Evolutionary conservation across 2,797 vertebrate species (phyloP).

Genomic region (Myotis planiceps): DNA sequence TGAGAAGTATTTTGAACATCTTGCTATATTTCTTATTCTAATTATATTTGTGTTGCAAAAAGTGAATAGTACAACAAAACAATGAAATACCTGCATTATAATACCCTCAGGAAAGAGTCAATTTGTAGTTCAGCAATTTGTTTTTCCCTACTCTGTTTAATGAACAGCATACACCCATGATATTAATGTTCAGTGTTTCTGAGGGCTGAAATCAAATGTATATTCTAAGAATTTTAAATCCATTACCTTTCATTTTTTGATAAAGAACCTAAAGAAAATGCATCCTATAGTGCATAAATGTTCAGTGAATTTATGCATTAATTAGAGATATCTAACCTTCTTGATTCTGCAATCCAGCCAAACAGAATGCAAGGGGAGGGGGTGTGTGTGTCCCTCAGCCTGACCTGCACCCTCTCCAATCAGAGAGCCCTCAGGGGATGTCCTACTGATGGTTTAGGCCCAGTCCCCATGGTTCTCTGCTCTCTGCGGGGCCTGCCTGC

Average conservation of each 20-base stretch:
- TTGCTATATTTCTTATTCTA: not conserved
- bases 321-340: not conserved
- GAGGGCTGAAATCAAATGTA: not conserved
- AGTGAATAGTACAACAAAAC: not conserved
- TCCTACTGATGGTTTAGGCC: no score
- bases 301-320: not conserved
- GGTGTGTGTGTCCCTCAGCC: no score
- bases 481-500: no score
- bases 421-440: no score
- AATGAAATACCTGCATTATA: not conserved
- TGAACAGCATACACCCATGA: not conserved
- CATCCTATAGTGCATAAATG: not conserved
- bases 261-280: not conserved
- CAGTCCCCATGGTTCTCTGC: no score
- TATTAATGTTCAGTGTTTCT: not conserved
- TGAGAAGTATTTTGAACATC: not conserved
- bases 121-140: not conserved
- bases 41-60: not conserved
- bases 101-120: not conserved
- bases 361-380: not conserved
- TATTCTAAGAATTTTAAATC: not conserved
- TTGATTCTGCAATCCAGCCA: not conserved
- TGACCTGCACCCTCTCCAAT: no score
- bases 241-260: not conserved
- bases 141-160: not conserved